Conservation (phyloP, 2,888 invertebrate genomes). For the Dinocampus coccinellae region DNA sequence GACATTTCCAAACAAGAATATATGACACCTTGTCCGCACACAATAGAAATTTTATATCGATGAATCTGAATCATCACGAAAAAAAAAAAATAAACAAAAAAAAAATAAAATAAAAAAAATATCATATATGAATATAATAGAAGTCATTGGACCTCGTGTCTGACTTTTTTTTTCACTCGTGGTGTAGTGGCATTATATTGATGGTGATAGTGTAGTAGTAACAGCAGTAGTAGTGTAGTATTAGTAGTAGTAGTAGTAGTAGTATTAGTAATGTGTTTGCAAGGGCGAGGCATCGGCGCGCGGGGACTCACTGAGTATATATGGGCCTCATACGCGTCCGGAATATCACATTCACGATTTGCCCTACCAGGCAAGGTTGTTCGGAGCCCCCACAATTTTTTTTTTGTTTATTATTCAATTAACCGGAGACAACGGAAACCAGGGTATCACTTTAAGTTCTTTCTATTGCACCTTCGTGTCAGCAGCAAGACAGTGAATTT, state of each 20-base stretch:
- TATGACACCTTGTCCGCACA: background rate
- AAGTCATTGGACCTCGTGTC: constrained; percentile 15
- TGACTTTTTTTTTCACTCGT: background rate
- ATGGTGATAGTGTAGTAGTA: too few species aligned
- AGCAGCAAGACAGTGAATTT: background rate
- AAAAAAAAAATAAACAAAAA: background rate
- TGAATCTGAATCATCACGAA: constrained; percentile 15
- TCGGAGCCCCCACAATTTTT: constrained; percentile 24
- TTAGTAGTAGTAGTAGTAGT: background rate
- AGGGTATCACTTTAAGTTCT: background rate
- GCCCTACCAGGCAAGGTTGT: constrained; percentile 58
- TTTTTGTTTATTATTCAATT: constrained; percentile 8
- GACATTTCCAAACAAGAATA: background rate
- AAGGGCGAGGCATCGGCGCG: constrained; percentile 48
- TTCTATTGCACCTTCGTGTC: constrained; percentile 16
- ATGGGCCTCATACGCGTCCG: constrained; percentile 66
- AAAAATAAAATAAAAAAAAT: background rate
- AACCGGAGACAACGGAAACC: constrained; percentile 17
- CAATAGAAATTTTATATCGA: background rate
- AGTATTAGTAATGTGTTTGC: constrained; percentile 25
- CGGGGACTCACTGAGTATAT: constrained; percentile 61
- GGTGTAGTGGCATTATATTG: background rate
- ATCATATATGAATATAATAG: background rate
- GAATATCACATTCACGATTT: constrained; percentile 68
- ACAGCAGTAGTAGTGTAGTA: constrained; percentile 4